Base-by-base conservation (phyloP, 2,888 invertebrate genomes). In the Hypomecis punctinalis region DNA sequence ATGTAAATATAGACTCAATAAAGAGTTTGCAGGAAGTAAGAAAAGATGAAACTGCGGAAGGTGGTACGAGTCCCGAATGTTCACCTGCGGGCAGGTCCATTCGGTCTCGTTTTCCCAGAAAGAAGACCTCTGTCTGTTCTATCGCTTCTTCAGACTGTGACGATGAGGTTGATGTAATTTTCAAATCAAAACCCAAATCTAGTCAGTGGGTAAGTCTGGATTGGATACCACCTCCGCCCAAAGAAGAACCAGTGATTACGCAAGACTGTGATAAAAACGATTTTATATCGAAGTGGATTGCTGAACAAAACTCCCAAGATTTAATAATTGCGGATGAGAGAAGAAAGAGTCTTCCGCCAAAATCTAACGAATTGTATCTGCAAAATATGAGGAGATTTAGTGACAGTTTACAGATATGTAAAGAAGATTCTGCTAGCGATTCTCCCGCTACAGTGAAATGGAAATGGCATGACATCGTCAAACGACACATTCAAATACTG, bases 131-230 rank as follows among this genome's bases (percentile, higher is more conserved):
- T 47, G 93, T 93, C 66, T 93, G 92, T 82, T 93, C 93, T 68
- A 92, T 93, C 72, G 93, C 93, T 76, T 93, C 93, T 70, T 93
- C 91, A 69, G 93, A 93, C 76, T 91, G 90, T 73, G 93, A 93
- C 80, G 93, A 93, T 69, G 93, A 93, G 73, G 85, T 92, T 75
- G 93, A 93, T 79, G 93, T 93, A 70, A 93, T 93, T 82, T 93
- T 93, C 83, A 93, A 93, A 88, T 93, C 93, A 74, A 93, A 93
- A 78, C 93, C 93, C 68, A 93, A 93, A 85, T 93, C 93, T 93
- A 93, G 93, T 93, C 93, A 93, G 69, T 93, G 93, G 93, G 91
- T 93, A 71, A 93, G 93, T 82, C 84, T 93, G 78, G 93, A 93
- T 86, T 93, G 93, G 90, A 93, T 93, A 84, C 93, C 89, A 72